Percentiles rank a stretch among this genome's conserved stretches.
phyloP scores from a whole-genome alignment of 1,140 invertebrate species.

The Thaumatotibia leucotreta region DNA sequence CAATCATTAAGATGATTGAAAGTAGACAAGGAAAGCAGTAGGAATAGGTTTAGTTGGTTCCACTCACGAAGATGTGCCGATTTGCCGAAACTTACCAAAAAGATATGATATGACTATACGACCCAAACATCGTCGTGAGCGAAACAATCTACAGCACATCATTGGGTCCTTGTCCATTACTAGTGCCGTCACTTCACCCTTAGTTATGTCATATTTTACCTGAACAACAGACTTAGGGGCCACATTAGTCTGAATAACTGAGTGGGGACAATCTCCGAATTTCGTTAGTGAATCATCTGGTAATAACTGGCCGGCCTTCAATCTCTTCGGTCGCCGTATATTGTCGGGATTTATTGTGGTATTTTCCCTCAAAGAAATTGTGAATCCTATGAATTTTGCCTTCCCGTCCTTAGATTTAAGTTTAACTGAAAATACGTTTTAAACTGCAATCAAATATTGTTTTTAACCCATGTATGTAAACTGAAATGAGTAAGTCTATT shows the following conservation, averaged over 20 bases:
- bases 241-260: conserved; percentile 54
- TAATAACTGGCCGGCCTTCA: conserved; percentile 12
- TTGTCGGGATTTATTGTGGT: conserved; percentile 47
- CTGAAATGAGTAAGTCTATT: too few relatives aligned
- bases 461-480: too few relatives aligned
- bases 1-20: too few relatives aligned
- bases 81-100: too few relatives aligned
- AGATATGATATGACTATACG: too few relatives aligned
- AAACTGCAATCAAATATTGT: too few relatives aligned
- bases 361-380: conserved; percentile 51
- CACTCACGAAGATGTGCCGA: too few relatives aligned
- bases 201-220: conserved; percentile 26
- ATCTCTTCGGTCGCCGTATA: conserved; percentile 37
- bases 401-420: conserved; percentile 40
- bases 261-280: conserved; percentile 43
- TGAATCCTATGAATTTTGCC: conserved; percentile 59
- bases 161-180: too few relatives aligned
- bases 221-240: conserved; percentile 52
- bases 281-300: not conserved
- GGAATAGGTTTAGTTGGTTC: too few relatives aligned
- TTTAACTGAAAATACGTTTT: conserved; percentile 52
- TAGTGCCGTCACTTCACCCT: not conserved
- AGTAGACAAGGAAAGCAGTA: too few relatives aligned
- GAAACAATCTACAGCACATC: too few relatives aligned
- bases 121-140: too few relatives aligned